These are phyloP conservation scores for Ptilodon capucinus DNA, from an alignment of 2,888 invertebrate genomes.

Conservation along the genomic window DNA sequence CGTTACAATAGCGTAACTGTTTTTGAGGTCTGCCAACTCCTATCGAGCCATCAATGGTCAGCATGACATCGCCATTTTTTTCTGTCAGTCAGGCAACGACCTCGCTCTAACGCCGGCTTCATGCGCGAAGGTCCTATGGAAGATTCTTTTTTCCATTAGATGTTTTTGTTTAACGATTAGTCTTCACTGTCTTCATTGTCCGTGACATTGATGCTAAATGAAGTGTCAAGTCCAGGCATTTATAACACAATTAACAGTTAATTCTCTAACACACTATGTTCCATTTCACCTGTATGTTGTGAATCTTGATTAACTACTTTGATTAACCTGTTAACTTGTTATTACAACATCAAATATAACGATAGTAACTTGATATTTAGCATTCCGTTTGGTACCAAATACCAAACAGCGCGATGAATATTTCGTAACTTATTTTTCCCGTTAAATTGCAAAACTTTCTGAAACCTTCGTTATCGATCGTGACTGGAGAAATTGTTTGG, in stretches of 20 bases:
- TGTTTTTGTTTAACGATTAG: conserved; percentile 50
- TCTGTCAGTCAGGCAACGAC: conserved; percentile 63
- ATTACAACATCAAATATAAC: not conserved
- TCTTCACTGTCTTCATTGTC: conserved; percentile 52
- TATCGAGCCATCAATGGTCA: conserved; percentile 62
- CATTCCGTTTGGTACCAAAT: not conserved
- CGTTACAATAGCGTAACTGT: conserved; percentile 61
- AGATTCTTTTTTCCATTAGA: conserved; percentile 36
- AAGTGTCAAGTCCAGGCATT: conserved; percentile 59
- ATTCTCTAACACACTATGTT: conserved; percentile 32
- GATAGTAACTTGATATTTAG: not conserved
- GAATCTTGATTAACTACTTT: conserved; percentile 1
- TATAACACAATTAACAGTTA: conserved; percentile 57
- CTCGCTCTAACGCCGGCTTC: conserved; percentile 48
- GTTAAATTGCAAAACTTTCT: not conserved
- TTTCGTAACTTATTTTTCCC: not conserved
- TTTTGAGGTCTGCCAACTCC: conserved; percentile 49
- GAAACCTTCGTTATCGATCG: conserved; percentile 6
- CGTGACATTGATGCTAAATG: conserved; percentile 68
- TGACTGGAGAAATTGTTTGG: conserved; percentile 18
- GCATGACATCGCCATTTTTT: conserved; percentile 55
- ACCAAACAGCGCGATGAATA: not conserved
- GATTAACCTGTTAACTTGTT: too few species aligned
- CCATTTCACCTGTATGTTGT: conserved; percentile 19
- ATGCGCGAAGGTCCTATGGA: conserved; percentile 46